Evolutionary conservation across 2,888 invertebrate species (phyloP), one percentile per base, ranked within the genome.

Genomic region (Polydrusus pterygomalis): DNA sequence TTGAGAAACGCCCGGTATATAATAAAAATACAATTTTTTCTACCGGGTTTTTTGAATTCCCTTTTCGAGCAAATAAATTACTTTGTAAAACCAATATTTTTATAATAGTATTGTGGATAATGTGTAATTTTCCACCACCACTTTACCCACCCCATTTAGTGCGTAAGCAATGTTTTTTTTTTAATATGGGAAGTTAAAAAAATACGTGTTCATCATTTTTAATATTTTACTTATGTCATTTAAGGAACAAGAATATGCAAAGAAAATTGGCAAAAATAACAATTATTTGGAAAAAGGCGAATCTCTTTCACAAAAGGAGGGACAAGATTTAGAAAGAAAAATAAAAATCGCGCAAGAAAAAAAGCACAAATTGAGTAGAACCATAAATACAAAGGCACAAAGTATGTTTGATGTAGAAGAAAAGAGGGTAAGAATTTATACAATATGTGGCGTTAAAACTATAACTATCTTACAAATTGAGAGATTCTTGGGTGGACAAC

Each of bases 341-440:
- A 88, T 92, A 49, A 85, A 88, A 45, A 89, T 90, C 83, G 87
- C 93, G 15, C 87, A 89, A 80, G 93, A 92, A 81, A 89, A 90
- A 25, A 90, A 91, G 68, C 92, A 93, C 77, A 91, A 91, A 85
- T 89, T 97, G 82, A 91, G 93, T 74, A 89, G 93, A 64, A 92
- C 89, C 72, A 92, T 96, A 9, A 96, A 96, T 87, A 91, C 94
- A 71, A 90, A 95, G 81, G 97, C 97, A 0, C 96, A 97, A 90
- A 94, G 93, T 85, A 91, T 96, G 87, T 90, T 97, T 70, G 94
- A 93, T 69, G 93, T 94, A 83, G 95, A 96, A 85, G 97, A 97
- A 88, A 95, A 96, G 84, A 93, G 93, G 90, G 93, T 92, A 82
- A 82, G 82, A 25, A 5, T 25, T 25, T 25, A 25, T 25, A 25